These are phyloP conservation scores for Aproaerema taeniolella DNA, from an alignment of 2,888 invertebrate genomes.

Conservation along the genomic window DNA sequence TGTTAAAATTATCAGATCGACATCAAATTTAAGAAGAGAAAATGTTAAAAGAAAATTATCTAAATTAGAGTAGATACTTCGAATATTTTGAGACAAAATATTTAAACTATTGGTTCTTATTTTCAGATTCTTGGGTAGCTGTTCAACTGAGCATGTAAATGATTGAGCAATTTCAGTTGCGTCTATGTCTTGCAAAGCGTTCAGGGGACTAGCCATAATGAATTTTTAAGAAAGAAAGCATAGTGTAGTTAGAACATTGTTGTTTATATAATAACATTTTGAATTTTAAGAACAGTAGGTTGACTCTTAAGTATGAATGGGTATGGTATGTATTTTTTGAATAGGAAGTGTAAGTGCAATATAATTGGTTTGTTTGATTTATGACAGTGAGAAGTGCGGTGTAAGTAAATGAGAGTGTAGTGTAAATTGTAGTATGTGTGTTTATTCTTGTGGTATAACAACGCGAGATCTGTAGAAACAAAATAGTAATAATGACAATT, in stretches of 20 bases:
- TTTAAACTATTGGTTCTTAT: not conserved
- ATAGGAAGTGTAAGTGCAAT: not conserved
- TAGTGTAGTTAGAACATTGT: not conserved
- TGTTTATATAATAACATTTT: not conserved
- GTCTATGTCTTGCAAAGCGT: too few relatives aligned
- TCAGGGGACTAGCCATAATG: not conserved
- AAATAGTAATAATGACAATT: too few relatives aligned
- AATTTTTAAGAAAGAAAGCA: not conserved
- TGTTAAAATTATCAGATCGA: not conserved
- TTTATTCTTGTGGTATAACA: not conserved
- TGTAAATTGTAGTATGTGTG: not conserved
- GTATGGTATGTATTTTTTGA: not conserved
- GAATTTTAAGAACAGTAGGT: not conserved
- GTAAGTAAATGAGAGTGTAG: not conserved
- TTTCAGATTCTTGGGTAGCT: not conserved
- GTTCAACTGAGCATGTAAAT: constrained; percentile 4
- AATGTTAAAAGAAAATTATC: not conserved
- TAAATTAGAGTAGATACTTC: too few relatives aligned
- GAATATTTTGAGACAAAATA: not conserved
- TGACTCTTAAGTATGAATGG: not conserved
- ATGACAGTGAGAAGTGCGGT: not conserved
- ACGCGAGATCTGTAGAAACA: too few relatives aligned
- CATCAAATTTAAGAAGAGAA: not conserved
- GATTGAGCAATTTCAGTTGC: constrained; percentile 8
- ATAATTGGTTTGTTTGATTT: not conserved